Evolutionary conservation across 2,888 invertebrate genomes (phyloP).

Genomic region (Spilosoma lubricipeda): DNA sequence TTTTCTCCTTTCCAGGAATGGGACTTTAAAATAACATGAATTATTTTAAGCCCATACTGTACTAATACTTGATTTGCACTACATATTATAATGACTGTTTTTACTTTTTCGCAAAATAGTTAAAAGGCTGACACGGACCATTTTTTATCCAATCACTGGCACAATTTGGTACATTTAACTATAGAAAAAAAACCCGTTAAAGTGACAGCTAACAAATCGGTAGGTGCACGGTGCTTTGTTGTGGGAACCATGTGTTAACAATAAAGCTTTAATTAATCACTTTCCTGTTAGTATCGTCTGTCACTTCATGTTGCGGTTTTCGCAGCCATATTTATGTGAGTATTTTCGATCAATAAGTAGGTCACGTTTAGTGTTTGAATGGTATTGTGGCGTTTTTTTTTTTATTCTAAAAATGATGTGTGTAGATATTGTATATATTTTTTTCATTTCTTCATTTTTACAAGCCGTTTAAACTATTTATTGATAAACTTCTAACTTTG

Average conservation of each 20-base stretch:
- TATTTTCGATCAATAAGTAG: constrained; percentile 3
- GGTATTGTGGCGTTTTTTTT: neutral
- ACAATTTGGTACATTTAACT: constrained; percentile 50
- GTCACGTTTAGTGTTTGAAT: neutral
- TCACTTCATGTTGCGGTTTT: constrained; percentile 28
- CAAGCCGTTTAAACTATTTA: neutral
- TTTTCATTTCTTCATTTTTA: no score
- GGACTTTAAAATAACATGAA: neutral
- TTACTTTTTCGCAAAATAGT: constrained; percentile 18
- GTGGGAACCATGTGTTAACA: constrained; percentile 63
- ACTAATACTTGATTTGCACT: neutral
- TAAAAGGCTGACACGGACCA: constrained; percentile 17
- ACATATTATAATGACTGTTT: neutral
- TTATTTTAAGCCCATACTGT: neutral
- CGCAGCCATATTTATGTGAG: constrained; percentile 23
- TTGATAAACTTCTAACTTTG: no score
- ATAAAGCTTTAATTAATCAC: constrained; percentile 70
- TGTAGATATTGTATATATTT: neutral
- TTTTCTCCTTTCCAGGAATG: no score
- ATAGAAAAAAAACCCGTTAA: constrained; percentile 34
- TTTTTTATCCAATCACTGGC: constrained; percentile 55
- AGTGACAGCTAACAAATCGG: constrained; percentile 67
- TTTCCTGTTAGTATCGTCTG: constrained; percentile 22
- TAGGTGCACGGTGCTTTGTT: constrained; percentile 59
- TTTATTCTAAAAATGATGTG: neutral